Base-by-base conservation (phyloP, 2,797 vertebrate genomes). In the Malurus splendens region DNA sequence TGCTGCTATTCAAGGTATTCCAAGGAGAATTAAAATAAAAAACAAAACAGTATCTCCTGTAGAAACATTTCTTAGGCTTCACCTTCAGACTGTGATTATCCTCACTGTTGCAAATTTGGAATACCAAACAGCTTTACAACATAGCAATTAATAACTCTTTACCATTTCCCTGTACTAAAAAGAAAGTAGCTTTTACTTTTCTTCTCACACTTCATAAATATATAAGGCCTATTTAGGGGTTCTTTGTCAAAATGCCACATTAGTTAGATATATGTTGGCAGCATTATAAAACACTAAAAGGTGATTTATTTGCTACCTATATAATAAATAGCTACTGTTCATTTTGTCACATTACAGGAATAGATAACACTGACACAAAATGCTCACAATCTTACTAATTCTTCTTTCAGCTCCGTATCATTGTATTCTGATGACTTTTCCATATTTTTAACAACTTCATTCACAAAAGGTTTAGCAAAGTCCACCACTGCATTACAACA, bases 361-460 rank as follows among this genome's bases (percentile, higher is more conserved):
- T 32, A 50, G 3, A 41, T 55, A 67, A 62, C 24, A 50, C 23
- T 45, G 38, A 91, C 54, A 64, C 14, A 54, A 86, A 81, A 95
- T 54, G 96, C 99, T 90, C 97, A 99, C 99, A 99, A 99, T 92
- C 98, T 98, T 48, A 98, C 68, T 90, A 99, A 95, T 91, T 98
- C 98, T 55, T 96, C 96, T 96, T 97, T 98, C 77, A 99, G 90
- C 93, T 97, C 97, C 47, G 91, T 93, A 28, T 96, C 94, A 66
- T 72, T 56, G 61, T 82, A 90, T 86, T 95, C 92, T 41, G 90
- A 87, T 5, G 87, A 94, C 36, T 93, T 80, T 77, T 95, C 96
- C 74, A 87, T 95, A 79, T 92, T 95, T 90, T 92, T 90, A 93
- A 95, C 96, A 81, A 97, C 96, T 94, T 98, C 97, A 94, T 98